Percentiles rank a stretch among this genome's conserved stretches.
Evolutionary conservation across 2,113 vertebrate genomes (phyloP).

Genomic region (Microtus montanus): DNA sequence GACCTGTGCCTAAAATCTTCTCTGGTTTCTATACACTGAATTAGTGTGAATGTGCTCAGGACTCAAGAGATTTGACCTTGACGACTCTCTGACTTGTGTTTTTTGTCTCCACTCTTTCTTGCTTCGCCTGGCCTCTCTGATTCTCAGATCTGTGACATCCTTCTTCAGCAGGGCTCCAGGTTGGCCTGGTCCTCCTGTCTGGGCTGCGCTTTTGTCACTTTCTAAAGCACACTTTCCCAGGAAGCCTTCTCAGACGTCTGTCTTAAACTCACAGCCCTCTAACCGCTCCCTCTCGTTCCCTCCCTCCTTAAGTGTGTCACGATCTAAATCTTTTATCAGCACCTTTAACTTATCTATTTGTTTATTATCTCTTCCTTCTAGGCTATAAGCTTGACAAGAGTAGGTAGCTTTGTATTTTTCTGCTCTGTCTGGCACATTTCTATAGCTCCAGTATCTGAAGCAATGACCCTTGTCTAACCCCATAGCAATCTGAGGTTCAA

Average conservation of each 20-base stretch:
- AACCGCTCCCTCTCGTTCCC: not conserved
- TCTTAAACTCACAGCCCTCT: not conserved
- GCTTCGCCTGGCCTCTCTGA: too few species aligned
- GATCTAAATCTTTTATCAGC: not conserved
- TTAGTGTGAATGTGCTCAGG: not conserved
- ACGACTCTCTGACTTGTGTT: not conserved
- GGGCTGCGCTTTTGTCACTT: not conserved
- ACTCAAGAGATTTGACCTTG: not conserved
- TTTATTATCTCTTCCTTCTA: not conserved
- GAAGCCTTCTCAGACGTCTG: not conserved
- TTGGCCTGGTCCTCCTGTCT: not conserved
- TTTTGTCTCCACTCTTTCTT: not conserved
- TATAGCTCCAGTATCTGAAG: not conserved
- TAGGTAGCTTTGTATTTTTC: too few species aligned
- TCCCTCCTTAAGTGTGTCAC: not conserved
- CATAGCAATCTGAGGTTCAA: not conserved
- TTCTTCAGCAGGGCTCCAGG: accelerated
- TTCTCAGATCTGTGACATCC: accelerated
- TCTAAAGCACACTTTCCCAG: not conserved
- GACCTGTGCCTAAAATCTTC: not conserved
- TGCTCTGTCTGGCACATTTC: not conserved
- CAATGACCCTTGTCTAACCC: not conserved
- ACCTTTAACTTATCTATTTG: not conserved
- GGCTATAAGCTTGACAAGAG: too few species aligned
- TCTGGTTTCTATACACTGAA: not conserved